Base-by-base conservation (phyloP, 2,113 vertebrate species). In the Falco punctatus region DNA sequence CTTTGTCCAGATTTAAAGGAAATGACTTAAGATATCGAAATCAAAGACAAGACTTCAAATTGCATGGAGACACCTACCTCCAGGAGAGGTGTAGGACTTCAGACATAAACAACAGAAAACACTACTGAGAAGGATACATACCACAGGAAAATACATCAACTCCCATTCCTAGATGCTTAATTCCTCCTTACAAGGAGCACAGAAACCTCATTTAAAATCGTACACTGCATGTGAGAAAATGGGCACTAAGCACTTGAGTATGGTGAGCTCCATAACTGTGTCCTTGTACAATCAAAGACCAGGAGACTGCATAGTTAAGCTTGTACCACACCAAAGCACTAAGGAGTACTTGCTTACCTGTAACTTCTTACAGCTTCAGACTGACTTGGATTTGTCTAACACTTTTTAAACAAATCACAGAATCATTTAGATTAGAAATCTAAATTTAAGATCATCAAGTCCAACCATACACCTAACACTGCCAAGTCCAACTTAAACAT, bases 1-100 rank as follows among this genome's bases (percentile, higher is more conserved):
- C 16, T 65, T 48, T 62, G 32, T 94, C 23, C 15, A 49, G 5
- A 30, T 83, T 71, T 91, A 48, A 87, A 84, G 81, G 24, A 16
- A 70, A 88, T 15, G 6, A 57, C n/a, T 64, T 62, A n/a, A 78
- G n/a, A 52, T 1, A 1, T 15, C 0, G 0, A 78, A 91, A 65
- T 22, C 30, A 48, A 92, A 75, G 33, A 65, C 10, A 64, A 13
- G n/a, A 64, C 69, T 92, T 95, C 13, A 57, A 75, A 51, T 32
- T 27, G 15, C 32, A 42, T 15, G 9, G 7, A 75, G 57, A 71
- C 32, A 42, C 1, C 42, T 33, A 71, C 35, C 20, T 79, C 48
- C 61, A 67, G 48, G 71, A 65, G n/a, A 81, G 20, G 14, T 20
- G 15, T 5, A 88, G 10, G 9, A 58, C 58, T 77, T 83, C 33